Percentiles rank a stretch among this genome's conserved stretches.
phyloP scores from a whole-genome alignment of 2,113 vertebrate species.

The Centrocercus urophasianus region DNA sequence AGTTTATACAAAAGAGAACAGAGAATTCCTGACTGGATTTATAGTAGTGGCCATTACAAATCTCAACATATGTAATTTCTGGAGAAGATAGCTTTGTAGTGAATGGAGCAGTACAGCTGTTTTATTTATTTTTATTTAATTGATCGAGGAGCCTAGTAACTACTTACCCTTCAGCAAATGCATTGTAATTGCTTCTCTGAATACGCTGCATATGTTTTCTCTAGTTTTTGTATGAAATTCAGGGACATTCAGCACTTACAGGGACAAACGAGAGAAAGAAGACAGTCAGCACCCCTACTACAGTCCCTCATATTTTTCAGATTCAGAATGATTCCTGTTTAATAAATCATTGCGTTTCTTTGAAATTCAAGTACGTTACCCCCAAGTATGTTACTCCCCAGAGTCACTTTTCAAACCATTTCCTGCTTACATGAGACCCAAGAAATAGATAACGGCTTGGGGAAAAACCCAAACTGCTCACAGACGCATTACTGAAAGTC shows the following conservation, averaged over 20 bases:
- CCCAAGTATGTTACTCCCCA: neutral
- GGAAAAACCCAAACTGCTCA: neutral
- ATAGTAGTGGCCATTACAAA: accelerated
- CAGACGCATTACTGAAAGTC: neutral
- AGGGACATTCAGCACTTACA: neutral
- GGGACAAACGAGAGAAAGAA: neutral
- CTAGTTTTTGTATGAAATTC: neutral
- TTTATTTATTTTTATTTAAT: neutral
- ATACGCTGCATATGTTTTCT: neutral
- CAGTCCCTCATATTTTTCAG: neutral
- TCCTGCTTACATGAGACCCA: neutral
- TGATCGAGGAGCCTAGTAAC: neutral
- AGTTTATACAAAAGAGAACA: neutral
- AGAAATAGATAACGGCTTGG: accelerated
- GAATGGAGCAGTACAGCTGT: neutral
- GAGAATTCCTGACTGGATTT: neutral
- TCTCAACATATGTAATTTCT: accelerated
- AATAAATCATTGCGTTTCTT: neutral
- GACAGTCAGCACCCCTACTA: accelerated
- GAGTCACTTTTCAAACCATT: neutral
- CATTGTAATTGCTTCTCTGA: neutral
- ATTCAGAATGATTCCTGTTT: neutral
- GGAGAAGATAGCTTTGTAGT: neutral
- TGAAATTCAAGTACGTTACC: neutral
- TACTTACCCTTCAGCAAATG: neutral